These are phyloP conservation scores for Pituophis catenifer DNA, from an alignment of 2,113 vertebrate genomes.

Conservation along the genomic window DNA sequence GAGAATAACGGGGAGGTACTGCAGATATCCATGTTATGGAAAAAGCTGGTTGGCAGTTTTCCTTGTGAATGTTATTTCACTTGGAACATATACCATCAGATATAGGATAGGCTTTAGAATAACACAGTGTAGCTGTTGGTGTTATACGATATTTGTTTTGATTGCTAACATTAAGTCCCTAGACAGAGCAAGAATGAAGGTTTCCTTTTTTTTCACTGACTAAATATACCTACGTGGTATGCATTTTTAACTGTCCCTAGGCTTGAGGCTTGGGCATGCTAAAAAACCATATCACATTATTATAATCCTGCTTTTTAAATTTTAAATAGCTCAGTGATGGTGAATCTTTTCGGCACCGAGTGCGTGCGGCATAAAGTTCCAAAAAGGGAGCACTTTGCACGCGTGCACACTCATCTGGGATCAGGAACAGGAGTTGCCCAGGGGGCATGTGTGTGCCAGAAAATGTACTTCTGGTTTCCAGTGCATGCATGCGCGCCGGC, in stretches of 20 bases:
- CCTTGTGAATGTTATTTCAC: neutral
- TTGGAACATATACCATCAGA: constrained; percentile 1
- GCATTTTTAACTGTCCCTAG: neutral
- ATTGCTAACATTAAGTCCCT: neutral
- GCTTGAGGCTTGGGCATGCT: neutral
- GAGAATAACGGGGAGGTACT: neutral
- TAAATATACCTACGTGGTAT: neutral
- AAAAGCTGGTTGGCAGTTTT: neutral
- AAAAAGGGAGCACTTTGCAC: too few relatives aligned
- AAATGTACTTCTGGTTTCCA: too few relatives aligned
- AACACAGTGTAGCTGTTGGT: neutral
- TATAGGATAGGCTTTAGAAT: neutral
- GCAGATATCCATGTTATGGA: neutral
- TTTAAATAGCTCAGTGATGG: neutral
- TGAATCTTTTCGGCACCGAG: too few relatives aligned
- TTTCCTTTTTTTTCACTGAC: too few relatives aligned
- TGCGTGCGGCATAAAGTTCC: too few relatives aligned
- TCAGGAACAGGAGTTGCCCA: too few relatives aligned
- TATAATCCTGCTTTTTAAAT: neutral
- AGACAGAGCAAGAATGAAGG: neutral
- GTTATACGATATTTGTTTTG: neutral
- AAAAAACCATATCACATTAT: neutral
- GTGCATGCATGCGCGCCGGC: too few relatives aligned
- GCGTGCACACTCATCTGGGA: too few relatives aligned
- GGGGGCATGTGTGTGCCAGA: too few relatives aligned